Conservation (phyloP, 2,888 invertebrate species). For the Volucella inanis region DNA sequence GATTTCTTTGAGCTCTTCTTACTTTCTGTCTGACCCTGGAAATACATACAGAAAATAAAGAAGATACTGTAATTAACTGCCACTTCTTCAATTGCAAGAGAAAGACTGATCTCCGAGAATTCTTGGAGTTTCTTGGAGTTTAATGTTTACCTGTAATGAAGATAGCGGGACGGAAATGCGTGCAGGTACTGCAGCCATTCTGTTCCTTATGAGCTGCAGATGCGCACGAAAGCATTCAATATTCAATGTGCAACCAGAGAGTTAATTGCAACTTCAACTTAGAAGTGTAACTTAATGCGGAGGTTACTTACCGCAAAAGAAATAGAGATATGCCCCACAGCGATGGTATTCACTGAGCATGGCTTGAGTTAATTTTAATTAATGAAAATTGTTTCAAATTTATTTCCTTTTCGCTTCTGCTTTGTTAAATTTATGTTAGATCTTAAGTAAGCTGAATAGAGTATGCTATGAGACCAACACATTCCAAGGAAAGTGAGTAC, state of each 20-base stretch:
- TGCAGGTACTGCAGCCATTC: constrained; percentile 3
- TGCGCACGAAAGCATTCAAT: constrained; percentile 58
- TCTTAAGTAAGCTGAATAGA: too few relatives aligned
- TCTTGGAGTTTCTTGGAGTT: constrained; percentile 1
- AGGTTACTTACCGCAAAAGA: background rate
- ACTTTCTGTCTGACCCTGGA: constrained; percentile 83
- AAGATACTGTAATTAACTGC: background rate
- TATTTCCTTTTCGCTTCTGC: constrained; percentile 39
- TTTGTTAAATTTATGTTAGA: constrained; percentile 21
- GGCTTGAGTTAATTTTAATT: constrained; percentile 56
- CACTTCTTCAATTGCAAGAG: background rate
- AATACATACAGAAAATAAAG: constrained; percentile 55
- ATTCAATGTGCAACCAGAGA: constrained; percentile 18
- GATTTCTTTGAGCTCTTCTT: constrained; percentile 80
- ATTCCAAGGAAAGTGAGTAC: too few relatives aligned
- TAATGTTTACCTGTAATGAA: background rate
- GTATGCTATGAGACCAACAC: too few relatives aligned
- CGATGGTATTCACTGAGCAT: constrained; percentile 31
- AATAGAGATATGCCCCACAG: background rate
- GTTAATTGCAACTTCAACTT: constrained; percentile 1
- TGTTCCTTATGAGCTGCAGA: constrained; percentile 4
- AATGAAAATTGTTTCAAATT: constrained; percentile 38
- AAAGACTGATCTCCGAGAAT: constrained; percentile 13
- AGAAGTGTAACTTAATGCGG: constrained; percentile 14
- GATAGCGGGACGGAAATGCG: constrained; percentile 35